A percentile compares a stretch with the other conserved stretches of the same genome.
Evolutionary conservation across 37 sponge, comb jelly and placozoan genomes (phyloP).

Genomic region (Crambe crambe): DNA sequence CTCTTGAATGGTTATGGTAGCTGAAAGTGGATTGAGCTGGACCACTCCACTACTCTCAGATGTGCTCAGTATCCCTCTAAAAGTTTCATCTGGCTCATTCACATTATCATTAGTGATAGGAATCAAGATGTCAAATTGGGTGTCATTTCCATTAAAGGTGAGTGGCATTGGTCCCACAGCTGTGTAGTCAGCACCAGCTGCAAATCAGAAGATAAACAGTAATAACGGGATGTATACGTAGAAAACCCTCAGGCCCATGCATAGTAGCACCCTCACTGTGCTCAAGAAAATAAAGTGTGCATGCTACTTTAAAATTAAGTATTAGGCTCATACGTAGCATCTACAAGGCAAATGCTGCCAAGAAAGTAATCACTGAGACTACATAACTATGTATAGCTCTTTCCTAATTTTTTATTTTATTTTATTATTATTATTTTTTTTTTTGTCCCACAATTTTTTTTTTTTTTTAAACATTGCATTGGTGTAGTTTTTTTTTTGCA

Average conservation of each 20-base stretch:
- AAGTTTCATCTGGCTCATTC: neutral
- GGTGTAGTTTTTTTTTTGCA: no score
- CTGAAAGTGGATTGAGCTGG: neutral
- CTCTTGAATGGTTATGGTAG: constrained; percentile 1
- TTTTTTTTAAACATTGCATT: no score
- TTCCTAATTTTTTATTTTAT: no score
- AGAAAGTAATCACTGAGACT: no score
- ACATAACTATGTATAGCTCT: no score
- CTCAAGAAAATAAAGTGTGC: neutral
- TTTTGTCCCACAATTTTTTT: no score
- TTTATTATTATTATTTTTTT: no score
- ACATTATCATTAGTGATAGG: neutral
- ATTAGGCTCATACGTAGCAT: no score
- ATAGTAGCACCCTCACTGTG: no score
- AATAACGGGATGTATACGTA: neutral
- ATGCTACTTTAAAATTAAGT: neutral
- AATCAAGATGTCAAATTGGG: neutral
- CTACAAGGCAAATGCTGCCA: no score
- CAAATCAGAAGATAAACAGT: neutral
- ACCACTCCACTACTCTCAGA: neutral
- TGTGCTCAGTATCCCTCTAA: neutral
- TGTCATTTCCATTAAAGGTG: neutral
- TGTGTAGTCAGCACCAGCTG: neutral
- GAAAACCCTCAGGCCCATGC: neutral
- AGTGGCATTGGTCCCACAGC: neutral